Evolutionary conservation across 2,113 vertebrate species (phyloP), one percentile per base, ranked within the genome.

Genomic region (Rhea pennata): DNA sequence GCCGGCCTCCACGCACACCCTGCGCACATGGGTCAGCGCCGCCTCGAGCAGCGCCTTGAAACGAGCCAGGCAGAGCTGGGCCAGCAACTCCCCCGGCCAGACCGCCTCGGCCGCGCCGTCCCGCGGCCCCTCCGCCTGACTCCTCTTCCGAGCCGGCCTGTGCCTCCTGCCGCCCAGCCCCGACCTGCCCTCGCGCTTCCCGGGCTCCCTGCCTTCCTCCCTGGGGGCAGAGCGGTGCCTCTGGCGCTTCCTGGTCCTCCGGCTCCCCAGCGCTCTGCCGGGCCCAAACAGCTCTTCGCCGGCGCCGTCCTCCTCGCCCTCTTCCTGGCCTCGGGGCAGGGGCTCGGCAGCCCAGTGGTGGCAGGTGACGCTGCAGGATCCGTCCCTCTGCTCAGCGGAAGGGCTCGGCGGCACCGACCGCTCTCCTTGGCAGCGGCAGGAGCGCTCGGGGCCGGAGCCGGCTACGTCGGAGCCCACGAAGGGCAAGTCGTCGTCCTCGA

Each of bases 21-120:
- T 98, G 81, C 67, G 67, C 4, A 31, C 53, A 44, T 40, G 92
- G 65, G 81, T 53, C 48, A 99, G 46, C 20, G 20, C 97, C 39
- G 98, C 98, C 67, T 98, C 98, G 48, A 99, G 98, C 75, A 99
- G 95, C 97, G 98, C 98, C 95, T 98, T 98, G 78, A 99, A 93
- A 77, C 98, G 98, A 70, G 98, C 98, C 72, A 99, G 96, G 93
- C 98, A 99, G 78, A 98, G 97, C 69, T 98, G 98, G 44, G 98
- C 71, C 9, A 97, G 97, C 78, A 98, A 98, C 1, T 98, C 98
- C 58, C 98, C 90, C 66, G 97, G 98, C 90, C 98, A 98, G 64
- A 98, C 97, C 51, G 71, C 97, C 74, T 26, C 97, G 77, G 71
- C 31, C 17, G 92, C 93, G 36, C 98, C 96, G 91, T 98, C 98